Evolutionary conservation across 2,113 vertebrate species (phyloP), one percentile per base, ranked within the genome.

Genomic region (Smithornis capensis): DNA sequence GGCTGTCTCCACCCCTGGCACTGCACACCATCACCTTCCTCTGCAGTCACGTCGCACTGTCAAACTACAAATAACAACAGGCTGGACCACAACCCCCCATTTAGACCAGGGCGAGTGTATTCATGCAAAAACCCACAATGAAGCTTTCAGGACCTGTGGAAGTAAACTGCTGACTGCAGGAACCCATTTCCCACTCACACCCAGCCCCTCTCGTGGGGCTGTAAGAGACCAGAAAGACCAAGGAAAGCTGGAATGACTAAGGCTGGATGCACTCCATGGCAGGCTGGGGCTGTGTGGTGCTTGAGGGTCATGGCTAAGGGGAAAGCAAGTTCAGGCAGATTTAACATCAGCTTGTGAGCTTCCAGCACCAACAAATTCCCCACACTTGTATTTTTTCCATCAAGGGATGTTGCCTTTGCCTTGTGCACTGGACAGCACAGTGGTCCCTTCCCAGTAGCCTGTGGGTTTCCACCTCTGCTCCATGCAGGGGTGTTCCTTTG

Each of bases 381-480:
- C 27, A 42, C 21, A 2, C 3, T 19, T 38, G 27, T 12, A 1
- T 40, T 14, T 28, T 35, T 9, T 4, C 31, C 42, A 19, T 8
- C 5, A 5, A 28, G 45, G 28, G 28, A 31, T 17, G 8, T 2
- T 29, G 53, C 38, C 87, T 78, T 64, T 60, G 57, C 62, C 42
- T 24, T 5, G 19, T 21, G 25, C 24, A 4, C 62, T 6, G 52
- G 9, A 3, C 52, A 42, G 38, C 59, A 10, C 0, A 0, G 8
- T 42, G 59, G 4, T 21, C 18, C 35, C 25, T 47, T 73, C 67
- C 67, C 73, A 50, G 69, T 38, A 68, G 31, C 47, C 64, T 4
- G 40, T 1, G 42, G 53, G 42, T 67, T 59, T 63, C 77, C 50
- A 42, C 3, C 80, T 17, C 67, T 57, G 50, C 37, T 42, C 27